Evolutionary conservation across 2,113 vertebrate species (phyloP).

Genomic region (Antechinus stuartii): DNA sequence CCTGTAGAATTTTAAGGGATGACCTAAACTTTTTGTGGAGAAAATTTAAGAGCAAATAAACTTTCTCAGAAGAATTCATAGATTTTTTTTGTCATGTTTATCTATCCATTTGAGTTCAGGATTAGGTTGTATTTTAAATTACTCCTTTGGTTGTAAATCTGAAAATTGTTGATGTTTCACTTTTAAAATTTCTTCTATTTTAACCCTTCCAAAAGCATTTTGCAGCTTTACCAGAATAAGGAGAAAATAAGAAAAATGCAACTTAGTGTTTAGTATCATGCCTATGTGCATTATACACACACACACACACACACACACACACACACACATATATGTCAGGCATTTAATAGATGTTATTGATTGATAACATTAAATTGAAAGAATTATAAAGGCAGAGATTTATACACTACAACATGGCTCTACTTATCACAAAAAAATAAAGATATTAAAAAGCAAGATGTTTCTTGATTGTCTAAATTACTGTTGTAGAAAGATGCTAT

Average conservation of each 20-base stretch:
- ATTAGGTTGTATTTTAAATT: background rate
- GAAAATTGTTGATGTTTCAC: background rate
- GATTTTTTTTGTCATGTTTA: background rate
- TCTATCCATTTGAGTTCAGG: background rate
- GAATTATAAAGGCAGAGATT: background rate
- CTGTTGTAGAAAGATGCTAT: background rate
- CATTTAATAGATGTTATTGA: background rate
- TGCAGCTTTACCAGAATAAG: background rate
- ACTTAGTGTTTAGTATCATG: background rate
- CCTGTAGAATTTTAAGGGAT: background rate
- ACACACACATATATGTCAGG: background rate
- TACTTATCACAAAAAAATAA: background rate
- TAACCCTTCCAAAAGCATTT: background rate
- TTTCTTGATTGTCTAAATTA: background rate
- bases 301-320: no score
- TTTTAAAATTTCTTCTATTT: background rate
- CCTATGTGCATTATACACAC: background rate
- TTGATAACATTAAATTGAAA: background rate
- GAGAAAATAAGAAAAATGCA: background rate
- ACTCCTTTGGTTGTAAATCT: background rate
- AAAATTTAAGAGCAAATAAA: background rate
- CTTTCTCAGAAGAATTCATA: background rate
- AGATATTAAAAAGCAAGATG: background rate
- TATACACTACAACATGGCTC: background rate
- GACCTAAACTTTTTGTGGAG: background rate